Percentiles rank a stretch among this genome's conserved stretches.
These are phyloP conservation scores for Syngnathus rostellatus DNA, from an alignment of 2,797 vertebrate species.

Conservation along the genomic window DNA sequence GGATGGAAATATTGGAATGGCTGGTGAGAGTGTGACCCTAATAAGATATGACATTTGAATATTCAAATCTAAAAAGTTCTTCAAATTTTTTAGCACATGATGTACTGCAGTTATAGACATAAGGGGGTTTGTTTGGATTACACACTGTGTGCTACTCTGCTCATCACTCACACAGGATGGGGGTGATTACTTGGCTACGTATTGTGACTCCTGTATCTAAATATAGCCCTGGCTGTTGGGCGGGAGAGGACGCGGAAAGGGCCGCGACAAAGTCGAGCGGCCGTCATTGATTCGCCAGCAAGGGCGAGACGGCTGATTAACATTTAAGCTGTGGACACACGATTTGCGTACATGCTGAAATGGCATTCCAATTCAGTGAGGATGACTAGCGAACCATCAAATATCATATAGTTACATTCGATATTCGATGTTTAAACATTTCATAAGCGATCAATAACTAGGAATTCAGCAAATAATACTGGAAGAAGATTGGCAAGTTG, in stretches of 20 bases:
- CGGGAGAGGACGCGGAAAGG: slow-evolving; percentile 16
- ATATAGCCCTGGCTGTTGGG: slow-evolving; percentile 40
- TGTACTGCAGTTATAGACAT: background rate
- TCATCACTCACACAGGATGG: slow-evolving; percentile 61
- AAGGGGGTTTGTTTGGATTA: background rate
- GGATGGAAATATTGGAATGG: no score
- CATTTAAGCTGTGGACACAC: background rate
- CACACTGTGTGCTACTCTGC: background rate
- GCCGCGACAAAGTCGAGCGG: slow-evolving; percentile 37
- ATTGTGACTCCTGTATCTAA: slow-evolving; percentile 52
- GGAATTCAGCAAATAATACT: no score
- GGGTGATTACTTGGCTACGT: slow-evolving; percentile 56
- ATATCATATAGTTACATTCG: no score
- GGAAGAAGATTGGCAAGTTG: no score
- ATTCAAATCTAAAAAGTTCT: no score
- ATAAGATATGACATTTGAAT: no score
- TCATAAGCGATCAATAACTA: no score
- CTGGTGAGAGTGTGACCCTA: no score
- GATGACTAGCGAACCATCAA: background rate
- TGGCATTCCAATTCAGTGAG: background rate
- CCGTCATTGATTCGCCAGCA: slow-evolving; percentile 38
- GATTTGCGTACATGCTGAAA: background rate
- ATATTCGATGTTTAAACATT: no score
- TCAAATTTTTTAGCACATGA: no score
- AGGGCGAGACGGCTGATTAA: slow-evolving; percentile 15